Evolutionary conservation across 2,888 invertebrate species (phyloP).

Genomic region (Dryococelus australis): DNA sequence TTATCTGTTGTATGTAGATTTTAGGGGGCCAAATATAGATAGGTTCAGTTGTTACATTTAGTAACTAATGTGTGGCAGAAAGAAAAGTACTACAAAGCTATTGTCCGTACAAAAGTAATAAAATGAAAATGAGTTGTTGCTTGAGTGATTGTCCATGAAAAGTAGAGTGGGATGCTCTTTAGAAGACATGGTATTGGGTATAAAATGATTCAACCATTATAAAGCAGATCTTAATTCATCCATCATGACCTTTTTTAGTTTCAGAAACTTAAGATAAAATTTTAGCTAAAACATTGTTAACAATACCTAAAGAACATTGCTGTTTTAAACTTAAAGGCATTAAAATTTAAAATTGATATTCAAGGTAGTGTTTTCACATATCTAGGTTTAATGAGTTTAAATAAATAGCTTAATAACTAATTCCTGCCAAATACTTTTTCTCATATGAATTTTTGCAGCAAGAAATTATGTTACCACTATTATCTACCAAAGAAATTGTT

Average conservation of each 20-base stretch:
- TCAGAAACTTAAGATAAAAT: not conserved
- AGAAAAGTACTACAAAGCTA: not conserved
- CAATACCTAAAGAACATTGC: no score
- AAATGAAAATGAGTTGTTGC: conserved; percentile 7
- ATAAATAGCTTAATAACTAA: no score
- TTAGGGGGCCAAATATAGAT: not conserved
- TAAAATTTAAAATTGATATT: no score
- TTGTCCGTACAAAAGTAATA: conserved; percentile 21
- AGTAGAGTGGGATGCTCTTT: conserved; percentile 13
- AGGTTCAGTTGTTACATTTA: not conserved
- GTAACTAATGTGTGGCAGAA: conserved; percentile 23
- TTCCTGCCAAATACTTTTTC: no score
- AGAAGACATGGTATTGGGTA: not conserved
- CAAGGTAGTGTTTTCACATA: no score
- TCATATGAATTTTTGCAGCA: no score
- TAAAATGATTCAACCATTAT: not conserved
- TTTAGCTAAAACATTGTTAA: no score
- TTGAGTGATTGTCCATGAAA: conserved; percentile 7
- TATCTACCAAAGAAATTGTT: no score
- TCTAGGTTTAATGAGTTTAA: no score
- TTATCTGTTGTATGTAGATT: not conserved
- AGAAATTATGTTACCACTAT: no score
- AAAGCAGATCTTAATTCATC: no score
- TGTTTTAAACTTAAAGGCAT: no score
- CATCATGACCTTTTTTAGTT: not conserved